These are phyloP conservation scores for Scomber scombrus DNA, from an alignment of 2,113 vertebrate genomes.

Conservation along the genomic window DNA sequence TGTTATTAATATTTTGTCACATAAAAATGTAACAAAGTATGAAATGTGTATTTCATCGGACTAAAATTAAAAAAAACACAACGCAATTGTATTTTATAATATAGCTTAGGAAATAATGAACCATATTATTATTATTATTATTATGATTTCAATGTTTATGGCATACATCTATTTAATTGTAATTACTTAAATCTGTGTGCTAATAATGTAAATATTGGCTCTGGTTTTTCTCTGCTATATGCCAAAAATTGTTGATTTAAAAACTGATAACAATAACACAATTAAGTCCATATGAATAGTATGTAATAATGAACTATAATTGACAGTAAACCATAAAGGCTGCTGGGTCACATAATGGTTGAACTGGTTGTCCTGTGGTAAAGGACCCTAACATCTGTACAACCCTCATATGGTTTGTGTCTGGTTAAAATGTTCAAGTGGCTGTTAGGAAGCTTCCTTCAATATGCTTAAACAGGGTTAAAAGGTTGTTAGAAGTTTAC, in stretches of 20 bases:
- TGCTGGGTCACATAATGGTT: constrained; percentile 8
- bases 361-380: neutral
- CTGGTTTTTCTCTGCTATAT: no score
- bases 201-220: neutral
- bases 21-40: neutral
- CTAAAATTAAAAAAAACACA: neutral
- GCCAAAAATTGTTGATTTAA: neutral
- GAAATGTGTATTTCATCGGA: neutral
- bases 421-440: constrained; percentile 79
- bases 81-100: neutral
- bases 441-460: constrained; percentile 77
- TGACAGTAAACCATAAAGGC: neutral
- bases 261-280: neutral
- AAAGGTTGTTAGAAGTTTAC: constrained; percentile 72
- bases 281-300: neutral
- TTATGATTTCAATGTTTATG: neutral
- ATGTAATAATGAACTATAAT: neutral
- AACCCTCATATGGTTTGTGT: constrained; percentile 72
- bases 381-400: constrained; percentile 12
- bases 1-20: neutral
- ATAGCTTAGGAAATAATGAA: neutral
- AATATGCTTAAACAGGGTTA: constrained; percentile 67
- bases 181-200: neutral
- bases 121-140: neutral
- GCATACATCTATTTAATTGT: neutral